These are phyloP conservation scores for Gymnobelideus leadbeateri DNA, from an alignment of 2,113 vertebrate species.

Conservation along the genomic window DNA sequence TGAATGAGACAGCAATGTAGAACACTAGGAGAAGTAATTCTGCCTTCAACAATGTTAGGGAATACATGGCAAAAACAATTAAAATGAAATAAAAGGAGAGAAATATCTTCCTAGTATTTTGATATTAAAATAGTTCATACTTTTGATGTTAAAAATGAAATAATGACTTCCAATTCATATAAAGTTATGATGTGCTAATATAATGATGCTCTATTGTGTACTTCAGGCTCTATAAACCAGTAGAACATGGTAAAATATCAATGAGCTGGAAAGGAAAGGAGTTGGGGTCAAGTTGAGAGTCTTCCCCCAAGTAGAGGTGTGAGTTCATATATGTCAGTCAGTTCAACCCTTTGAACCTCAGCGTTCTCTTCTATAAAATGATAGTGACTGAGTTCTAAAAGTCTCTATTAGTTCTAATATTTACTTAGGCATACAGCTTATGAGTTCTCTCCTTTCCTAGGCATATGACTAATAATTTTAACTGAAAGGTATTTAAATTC, in stretches of 20 bases:
- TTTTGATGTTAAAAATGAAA: neutral
- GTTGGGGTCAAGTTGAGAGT: neutral
- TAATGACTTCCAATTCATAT: neutral
- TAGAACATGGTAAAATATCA: neutral
- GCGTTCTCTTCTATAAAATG: neutral
- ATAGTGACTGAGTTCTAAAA: neutral
- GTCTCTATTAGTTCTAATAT: neutral
- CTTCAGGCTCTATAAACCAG: neutral
- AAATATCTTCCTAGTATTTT: neutral
- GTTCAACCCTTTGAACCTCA: neutral
- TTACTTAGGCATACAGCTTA: slow-evolving; percentile 1
- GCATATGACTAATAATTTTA: neutral
- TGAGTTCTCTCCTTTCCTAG: neutral
- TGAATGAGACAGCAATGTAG: neutral
- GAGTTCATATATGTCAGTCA: neutral
- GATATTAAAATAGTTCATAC: neutral
- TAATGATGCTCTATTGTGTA: neutral
- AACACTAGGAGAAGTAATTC: neutral
- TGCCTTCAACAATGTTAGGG: neutral
- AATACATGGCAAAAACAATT: neutral
- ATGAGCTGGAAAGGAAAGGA: neutral
- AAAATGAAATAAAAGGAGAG: neutral
- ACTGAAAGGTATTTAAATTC: neutral
- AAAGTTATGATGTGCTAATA: no score
- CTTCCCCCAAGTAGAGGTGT: neutral